Conservation (phyloP, 1,140 invertebrate genomes). For the Cryptotermes secundus region DNA sequence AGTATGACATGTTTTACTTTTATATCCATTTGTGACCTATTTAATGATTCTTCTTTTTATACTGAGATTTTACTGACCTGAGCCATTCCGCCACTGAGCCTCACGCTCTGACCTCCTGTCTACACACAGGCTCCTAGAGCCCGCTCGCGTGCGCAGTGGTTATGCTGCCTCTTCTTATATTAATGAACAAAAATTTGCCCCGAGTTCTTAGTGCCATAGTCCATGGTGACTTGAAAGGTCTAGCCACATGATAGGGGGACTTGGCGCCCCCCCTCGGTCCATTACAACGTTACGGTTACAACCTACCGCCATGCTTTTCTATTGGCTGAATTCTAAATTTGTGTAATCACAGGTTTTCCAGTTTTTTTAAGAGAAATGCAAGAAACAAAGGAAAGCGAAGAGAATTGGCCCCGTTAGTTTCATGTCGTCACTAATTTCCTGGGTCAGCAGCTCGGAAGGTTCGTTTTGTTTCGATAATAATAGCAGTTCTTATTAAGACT, state of each 20-base stretch:
- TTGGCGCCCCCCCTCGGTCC: not conserved
- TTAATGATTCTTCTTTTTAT: too few species aligned
- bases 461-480: too few species aligned
- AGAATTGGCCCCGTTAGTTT: not conserved
- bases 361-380: not conserved
- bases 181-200: conserved; percentile 17
- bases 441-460: not conserved
- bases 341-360: not conserved
- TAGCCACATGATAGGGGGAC: not conserved
- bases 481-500: too few species aligned
- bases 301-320: not conserved
- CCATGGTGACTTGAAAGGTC: not conserved
- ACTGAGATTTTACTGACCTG: too few species aligned
- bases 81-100: not conserved
- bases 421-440: not conserved
- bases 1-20: too few species aligned
- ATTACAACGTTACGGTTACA: not conserved
- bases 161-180: conserved; percentile 1
- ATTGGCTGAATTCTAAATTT: not conserved
- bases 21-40: too few species aligned
- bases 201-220: not conserved
- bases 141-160: not conserved
- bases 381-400: not conserved
- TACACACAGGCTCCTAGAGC: not conserved
- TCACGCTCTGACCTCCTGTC: not conserved